Conservation (phyloP, 2,888 invertebrate species). For the Chironomus tentans region DNA sequence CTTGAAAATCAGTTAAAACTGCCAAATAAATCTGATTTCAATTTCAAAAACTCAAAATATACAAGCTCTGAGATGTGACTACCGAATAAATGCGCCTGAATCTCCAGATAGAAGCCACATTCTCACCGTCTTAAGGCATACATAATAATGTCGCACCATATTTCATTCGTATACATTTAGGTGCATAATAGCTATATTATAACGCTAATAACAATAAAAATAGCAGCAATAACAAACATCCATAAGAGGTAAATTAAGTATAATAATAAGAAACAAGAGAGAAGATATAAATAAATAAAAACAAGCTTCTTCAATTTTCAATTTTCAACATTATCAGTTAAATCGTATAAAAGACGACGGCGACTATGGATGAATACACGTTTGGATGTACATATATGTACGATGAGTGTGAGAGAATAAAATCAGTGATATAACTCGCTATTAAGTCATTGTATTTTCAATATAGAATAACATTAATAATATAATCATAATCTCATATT, state of each 20-base stretch:
- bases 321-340: constrained; percentile 9
- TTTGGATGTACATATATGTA: no score
- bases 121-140: not conserved
- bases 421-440: constrained; percentile 22
- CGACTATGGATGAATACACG: not conserved
- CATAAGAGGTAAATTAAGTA: constrained; percentile 7
- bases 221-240: not conserved
- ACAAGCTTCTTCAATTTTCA: constrained; percentile 26
- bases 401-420: constrained; percentile 14
- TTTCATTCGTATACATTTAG: constrained; percentile 1
- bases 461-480: constrained; percentile 24
- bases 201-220: not conserved
- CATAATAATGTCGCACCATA: constrained; percentile 7
- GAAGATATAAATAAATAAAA: constrained; percentile 11
- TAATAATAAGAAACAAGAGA: constrained; percentile 10
- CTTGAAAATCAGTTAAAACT: no score
- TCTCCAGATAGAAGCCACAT: not conserved
- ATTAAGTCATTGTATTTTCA: constrained; percentile 26
- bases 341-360: not conserved
- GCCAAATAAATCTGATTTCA: no score
- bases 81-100: not conserved
- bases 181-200: not conserved
- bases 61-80: not conserved
- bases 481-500: constrained; percentile 24
- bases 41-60: no score